Evolutionary conservation across 92 coral and sea anemone species (phyloP).

Genomic region (Porites lobata): DNA sequence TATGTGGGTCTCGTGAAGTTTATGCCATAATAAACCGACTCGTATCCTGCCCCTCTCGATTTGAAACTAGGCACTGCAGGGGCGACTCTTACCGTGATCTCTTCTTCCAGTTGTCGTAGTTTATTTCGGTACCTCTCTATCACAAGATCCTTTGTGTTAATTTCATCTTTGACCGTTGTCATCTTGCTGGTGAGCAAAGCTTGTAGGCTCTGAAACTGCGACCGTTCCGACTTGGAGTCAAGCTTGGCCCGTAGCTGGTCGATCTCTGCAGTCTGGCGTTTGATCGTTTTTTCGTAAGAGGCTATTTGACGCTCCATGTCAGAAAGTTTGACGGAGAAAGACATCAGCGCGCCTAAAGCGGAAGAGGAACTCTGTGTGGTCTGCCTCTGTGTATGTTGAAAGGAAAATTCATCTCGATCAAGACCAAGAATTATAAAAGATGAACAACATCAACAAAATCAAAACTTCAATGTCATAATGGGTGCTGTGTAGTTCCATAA

Average conservation of each 20-base stretch:
- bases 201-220: constrained; percentile 31
- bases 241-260: constrained; percentile 43
- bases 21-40: no score
- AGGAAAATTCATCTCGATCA: not conserved
- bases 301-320: constrained; percentile 73
- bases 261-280: constrained; percentile 54
- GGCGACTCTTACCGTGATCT: constrained; percentile 56
- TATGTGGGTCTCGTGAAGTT: no score
- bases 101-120: constrained; percentile 54
- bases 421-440: no score
- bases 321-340: constrained; percentile 73
- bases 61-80: not conserved
- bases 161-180: constrained; percentile 33
- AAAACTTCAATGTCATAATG: no score
- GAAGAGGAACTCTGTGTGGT: constrained; percentile 38
- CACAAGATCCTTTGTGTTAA: constrained; percentile 50
- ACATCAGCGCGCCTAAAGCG: constrained; percentile 65
- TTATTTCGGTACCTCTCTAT: constrained; percentile 62
- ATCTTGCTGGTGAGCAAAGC: constrained; percentile 45
- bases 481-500: no score
- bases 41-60: not conserved
- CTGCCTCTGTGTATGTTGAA: constrained; percentile 43
- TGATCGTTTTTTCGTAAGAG: constrained; percentile 68
- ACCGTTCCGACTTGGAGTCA: constrained; percentile 62
- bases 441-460: no score